Evolutionary conservation across 2,888 invertebrate species (phyloP).

Genomic region (Andricus curvator): DNA sequence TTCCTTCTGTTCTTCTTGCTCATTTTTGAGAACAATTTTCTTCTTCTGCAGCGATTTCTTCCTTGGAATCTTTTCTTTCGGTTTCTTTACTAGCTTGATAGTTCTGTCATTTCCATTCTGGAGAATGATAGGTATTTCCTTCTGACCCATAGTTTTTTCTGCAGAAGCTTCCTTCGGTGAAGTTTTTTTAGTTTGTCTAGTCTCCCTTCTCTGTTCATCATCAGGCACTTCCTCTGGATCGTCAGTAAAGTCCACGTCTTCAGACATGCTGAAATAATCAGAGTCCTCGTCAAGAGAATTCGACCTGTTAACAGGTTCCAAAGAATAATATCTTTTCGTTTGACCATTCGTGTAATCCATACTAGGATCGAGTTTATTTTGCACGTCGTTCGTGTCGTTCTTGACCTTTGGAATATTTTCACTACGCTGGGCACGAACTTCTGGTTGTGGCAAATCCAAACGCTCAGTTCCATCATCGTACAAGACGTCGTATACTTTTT

Average conservation of each 20-base stretch:
- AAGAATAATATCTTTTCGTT: conserved; percentile 56
- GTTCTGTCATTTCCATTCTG: conserved; percentile 37
- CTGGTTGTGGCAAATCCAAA: conserved; percentile 52
- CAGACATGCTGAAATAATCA: conserved; percentile 48
- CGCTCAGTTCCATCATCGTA: conserved; percentile 62
- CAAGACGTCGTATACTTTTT: conserved; percentile 67
- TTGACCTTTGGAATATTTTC: conserved; percentile 52
- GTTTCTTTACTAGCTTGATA: background rate
- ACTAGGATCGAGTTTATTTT: conserved; percentile 61
- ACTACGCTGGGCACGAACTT: conserved; percentile 68
- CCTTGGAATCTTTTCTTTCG: conserved; percentile 11
- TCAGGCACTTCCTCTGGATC: conserved; percentile 50
- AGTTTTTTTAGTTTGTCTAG: background rate
- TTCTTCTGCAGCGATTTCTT: conserved; percentile 50
- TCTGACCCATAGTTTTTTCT: conserved; percentile 10
- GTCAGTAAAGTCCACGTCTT: conserved; percentile 56
- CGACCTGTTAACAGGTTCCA: conserved; percentile 47
- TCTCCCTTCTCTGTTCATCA: conserved; percentile 46
- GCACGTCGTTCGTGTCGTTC: conserved; percentile 53
- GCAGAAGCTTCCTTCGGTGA: background rate
- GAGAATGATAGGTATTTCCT: conserved; percentile 36
- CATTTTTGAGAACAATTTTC: conserved; percentile 50
- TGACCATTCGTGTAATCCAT: conserved; percentile 69
- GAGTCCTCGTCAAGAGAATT: conserved; percentile 47
- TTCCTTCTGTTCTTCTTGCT: background rate